Conservation (phyloP, 2,797 vertebrate species). For the Sylvilagus floridanus region DNA sequence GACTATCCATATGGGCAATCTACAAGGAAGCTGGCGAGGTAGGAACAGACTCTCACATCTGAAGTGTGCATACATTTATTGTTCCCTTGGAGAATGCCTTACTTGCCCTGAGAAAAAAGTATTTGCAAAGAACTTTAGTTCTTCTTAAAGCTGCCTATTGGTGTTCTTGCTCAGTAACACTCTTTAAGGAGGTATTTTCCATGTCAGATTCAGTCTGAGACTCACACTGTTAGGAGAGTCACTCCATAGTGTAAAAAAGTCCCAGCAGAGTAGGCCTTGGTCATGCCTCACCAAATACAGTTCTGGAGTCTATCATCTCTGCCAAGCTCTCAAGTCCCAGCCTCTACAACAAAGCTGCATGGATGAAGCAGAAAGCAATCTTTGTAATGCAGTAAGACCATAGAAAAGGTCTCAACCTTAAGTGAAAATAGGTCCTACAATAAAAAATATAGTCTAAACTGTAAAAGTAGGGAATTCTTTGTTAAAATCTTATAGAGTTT, state of each 20-base stretch:
- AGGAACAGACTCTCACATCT: background rate
- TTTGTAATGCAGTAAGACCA: background rate
- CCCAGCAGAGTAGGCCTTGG: background rate
- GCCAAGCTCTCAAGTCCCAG: background rate
- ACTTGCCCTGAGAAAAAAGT: background rate
- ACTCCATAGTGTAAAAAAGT: background rate
- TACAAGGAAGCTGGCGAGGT: background rate
- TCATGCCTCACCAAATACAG: background rate
- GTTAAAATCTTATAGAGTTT: background rate
- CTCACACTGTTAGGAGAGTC: background rate
- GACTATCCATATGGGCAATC: background rate
- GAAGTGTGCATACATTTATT: background rate
- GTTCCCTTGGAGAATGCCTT: background rate
- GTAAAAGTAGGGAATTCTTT: conserved; percentile 17
- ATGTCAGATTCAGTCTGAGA: background rate
- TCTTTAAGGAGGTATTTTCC: background rate
- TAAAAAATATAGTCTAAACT: background rate
- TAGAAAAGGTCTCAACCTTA: conserved; percentile 15
- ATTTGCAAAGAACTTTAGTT: background rate
- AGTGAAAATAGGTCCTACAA: background rate
- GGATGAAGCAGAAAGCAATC: background rate
- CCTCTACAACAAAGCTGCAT: background rate
- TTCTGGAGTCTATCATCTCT: conserved; percentile 1
- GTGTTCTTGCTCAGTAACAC: background rate
- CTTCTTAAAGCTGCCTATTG: background rate